Percentiles rank a stretch among this genome's conserved stretches.
These are phyloP conservation scores for Ericerus pela DNA, from an alignment of 1,140 invertebrate genomes.

Conservation along the genomic window DNA sequence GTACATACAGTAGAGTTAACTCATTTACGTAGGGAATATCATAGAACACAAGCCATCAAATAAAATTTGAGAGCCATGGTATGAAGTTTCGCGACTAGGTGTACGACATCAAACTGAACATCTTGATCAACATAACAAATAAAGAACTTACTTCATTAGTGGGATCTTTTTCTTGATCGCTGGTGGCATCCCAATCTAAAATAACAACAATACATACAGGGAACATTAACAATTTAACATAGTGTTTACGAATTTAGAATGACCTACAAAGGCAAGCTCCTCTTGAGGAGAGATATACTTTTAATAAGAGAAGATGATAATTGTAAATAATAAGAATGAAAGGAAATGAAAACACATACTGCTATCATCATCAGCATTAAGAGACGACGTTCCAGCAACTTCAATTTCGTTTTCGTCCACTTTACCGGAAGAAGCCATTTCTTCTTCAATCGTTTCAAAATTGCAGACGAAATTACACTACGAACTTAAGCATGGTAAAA, in stretches of 20 bases:
- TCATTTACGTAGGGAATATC: background rate
- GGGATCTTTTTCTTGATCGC: background rate
- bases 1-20: background rate
- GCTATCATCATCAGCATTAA: constrained; percentile 5
- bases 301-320: background rate
- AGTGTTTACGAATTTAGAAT: background rate
- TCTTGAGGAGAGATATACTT: background rate
- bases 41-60: background rate
- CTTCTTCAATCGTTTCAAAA: too few species aligned
- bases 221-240: background rate
- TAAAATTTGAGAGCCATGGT: background rate
- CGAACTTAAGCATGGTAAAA: too few species aligned
- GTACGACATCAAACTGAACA: too few species aligned
- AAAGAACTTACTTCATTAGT: background rate
- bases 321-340: background rate
- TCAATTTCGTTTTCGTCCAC: constrained; percentile 6
- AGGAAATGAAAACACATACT: background rate
- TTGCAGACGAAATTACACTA: too few species aligned
- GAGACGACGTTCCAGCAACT: constrained; percentile 2
- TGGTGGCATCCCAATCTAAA: constrained; percentile 1
- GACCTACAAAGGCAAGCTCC: background rate
- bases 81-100: background rate
- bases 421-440: background rate
- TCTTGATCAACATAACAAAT: background rate
- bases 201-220: background rate